These are phyloP conservation scores for Pararge aegeria DNA, from an alignment of 1,140 invertebrate genomes.

Conservation along the genomic window DNA sequence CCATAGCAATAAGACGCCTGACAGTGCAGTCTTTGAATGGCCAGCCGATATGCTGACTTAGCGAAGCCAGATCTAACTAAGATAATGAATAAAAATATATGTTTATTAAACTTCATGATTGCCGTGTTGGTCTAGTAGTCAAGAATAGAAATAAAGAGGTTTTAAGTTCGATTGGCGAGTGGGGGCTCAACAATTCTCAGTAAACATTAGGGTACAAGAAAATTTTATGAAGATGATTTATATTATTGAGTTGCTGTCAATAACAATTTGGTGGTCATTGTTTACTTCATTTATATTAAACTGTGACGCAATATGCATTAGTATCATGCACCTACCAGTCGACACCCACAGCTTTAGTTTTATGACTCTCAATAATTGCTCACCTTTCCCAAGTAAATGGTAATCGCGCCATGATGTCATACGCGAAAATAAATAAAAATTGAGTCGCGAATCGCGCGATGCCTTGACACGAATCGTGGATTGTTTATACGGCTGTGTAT, in stretches of 20 bases:
- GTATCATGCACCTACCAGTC: not conserved
- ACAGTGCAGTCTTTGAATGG: no score
- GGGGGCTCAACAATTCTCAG: no score
- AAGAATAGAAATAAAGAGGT: no score
- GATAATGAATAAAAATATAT: no score
- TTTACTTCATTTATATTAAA: not conserved
- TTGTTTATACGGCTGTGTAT: not conserved
- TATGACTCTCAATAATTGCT: conserved; percentile 8
- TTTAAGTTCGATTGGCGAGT: no score
- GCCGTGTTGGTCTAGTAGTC: no score
- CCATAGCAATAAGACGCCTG: no score
- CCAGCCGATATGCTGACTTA: no score
- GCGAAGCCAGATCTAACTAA: no score
- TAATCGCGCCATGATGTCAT: conserved; percentile 29
- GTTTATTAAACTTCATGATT: no score
- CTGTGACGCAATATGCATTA: not conserved
- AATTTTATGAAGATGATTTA: not conserved
- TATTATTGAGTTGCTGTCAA: not conserved
- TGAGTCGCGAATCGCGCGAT: conserved; percentile 8
- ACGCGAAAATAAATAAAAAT: conserved; percentile 27
- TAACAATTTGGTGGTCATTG: not conserved
- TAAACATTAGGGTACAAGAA: no score
- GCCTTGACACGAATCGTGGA: conserved; percentile 18
- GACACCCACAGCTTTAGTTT: conserved; percentile 5
- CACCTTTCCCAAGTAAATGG: not conserved